A percentile compares a stretch with the other conserved stretches of the same genome.
phyloP scores from a whole-genome alignment of 1,140 invertebrate species.

The Caenorhabditis briggsae region DNA sequence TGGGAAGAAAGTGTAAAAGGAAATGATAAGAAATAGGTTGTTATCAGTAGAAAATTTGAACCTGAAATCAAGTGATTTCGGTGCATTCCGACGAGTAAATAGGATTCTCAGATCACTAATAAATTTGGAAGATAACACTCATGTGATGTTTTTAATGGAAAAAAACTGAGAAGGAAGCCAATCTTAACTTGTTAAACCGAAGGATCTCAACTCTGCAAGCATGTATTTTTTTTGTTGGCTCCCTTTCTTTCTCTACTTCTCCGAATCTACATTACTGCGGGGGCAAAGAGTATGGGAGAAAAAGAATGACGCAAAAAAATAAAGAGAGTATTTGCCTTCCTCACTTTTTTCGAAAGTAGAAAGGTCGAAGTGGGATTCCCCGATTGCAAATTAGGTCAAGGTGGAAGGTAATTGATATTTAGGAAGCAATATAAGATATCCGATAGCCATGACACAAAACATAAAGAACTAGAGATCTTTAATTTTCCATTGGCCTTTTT shows the following conservation, averaged over 20 bases:
- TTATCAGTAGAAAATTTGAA: neutral
- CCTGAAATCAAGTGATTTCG: slow-evolving; percentile 6
- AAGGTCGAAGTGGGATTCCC: slow-evolving; percentile 3
- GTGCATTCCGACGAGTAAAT: neutral
- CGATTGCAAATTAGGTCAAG: no score
- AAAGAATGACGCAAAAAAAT: slow-evolving; percentile 22
- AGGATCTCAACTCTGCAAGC: neutral
- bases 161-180: neutral
- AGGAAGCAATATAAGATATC: no score
- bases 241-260: slow-evolving; percentile 7
- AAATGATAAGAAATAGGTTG: neutral
- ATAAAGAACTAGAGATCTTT: no score
- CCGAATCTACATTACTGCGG: slow-evolving; percentile 25
- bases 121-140: neutral
- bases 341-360: neutral
- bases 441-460: no score
- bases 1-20: neutral
- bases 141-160: neutral
- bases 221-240: slow-evolving; percentile 28
- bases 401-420: neutral
- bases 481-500: no score
- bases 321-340: neutral
- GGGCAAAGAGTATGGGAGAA: slow-evolving; percentile 15
- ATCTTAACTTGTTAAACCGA: slow-evolving; percentile 20
- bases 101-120: neutral